Evolutionary conservation across 2,113 vertebrate genomes (phyloP).

Genomic region (Arothron firmamentum): DNA sequence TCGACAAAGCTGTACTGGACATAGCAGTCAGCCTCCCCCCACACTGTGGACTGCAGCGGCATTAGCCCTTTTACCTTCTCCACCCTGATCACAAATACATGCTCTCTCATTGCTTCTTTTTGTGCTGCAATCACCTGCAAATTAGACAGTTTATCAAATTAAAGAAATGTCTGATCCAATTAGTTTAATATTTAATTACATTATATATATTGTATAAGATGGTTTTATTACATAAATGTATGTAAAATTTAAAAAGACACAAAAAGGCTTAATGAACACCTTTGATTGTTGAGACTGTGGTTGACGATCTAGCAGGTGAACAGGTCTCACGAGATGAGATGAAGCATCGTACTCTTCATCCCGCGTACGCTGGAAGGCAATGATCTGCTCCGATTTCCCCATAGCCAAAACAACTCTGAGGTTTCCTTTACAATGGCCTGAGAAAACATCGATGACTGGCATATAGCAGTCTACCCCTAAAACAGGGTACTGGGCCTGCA

Average conservation of each 20-base stretch:
- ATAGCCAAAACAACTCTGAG: conserved; percentile 87
- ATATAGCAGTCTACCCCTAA: conserved; percentile 87
- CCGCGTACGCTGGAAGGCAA: conserved; percentile 80
- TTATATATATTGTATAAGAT: too few relatives aligned
- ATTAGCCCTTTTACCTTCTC: conserved; percentile 82
- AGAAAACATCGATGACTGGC: conserved; percentile 87
- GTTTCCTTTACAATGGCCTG: conserved; percentile 77
- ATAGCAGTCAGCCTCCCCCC: conserved; percentile 97
- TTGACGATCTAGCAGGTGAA: conserved; percentile 79
- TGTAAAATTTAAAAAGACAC: background rate
- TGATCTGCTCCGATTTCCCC: conserved; percentile 85
- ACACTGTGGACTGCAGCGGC: conserved; percentile 89
- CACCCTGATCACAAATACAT: conserved; percentile 85
- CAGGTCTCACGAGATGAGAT: conserved; percentile 61
- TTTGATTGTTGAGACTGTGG: conserved; percentile 59
- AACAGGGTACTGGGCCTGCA: conserved; percentile 90
- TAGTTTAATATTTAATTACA: too few relatives aligned
- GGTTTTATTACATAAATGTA: too few relatives aligned
- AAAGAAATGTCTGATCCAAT: too few relatives aligned
- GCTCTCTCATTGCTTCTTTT: conserved; percentile 73
- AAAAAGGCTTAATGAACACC: background rate
- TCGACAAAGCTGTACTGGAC: conserved; percentile 89
- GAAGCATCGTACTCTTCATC: conserved; percentile 65
- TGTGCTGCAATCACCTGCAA: conserved; percentile 52
- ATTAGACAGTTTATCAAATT: background rate